Conservation (phyloP, 2,888 invertebrate species). For the Trichopoda pennipes region DNA sequence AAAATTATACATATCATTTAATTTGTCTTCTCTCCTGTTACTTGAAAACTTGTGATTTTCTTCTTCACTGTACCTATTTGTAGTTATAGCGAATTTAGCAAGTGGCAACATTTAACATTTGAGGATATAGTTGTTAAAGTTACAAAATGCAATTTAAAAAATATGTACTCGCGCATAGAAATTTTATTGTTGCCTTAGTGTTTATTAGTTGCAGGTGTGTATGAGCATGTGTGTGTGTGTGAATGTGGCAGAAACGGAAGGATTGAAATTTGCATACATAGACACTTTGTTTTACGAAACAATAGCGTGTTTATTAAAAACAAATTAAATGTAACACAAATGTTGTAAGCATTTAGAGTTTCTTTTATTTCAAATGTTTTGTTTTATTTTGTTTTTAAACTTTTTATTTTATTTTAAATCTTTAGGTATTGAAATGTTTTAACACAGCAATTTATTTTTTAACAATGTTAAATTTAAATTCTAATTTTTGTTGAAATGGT, state of each 20-base stretch:
- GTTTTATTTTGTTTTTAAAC: too few relatives aligned
- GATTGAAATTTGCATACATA: slow-evolving; percentile 22
- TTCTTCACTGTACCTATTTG: not conserved
- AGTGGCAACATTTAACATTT: slow-evolving; percentile 45
- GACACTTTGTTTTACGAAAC: slow-evolving; percentile 37
- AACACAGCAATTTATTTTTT: too few relatives aligned
- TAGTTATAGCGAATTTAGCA: slow-evolving; percentile 9
- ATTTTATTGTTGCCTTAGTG: slow-evolving; percentile 4
- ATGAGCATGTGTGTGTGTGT: not conserved
- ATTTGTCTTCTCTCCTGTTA: not conserved
- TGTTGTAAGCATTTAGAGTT: not conserved
- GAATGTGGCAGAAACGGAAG: slow-evolving; percentile 36
- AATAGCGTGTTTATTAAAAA: slow-evolving; percentile 56
- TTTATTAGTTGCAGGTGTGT: not conserved
- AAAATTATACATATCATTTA: too few relatives aligned
- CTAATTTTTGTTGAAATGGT: too few relatives aligned
- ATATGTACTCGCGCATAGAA: slow-evolving; percentile 16
- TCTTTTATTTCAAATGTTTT: not conserved
- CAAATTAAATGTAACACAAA: slow-evolving; percentile 22
- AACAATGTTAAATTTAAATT: too few relatives aligned
- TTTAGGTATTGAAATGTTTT: too few relatives aligned
- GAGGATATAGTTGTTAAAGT: slow-evolving; percentile 50
- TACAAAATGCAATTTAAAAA: slow-evolving; percentile 57
- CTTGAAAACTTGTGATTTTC: not conserved
- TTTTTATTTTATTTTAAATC: too few relatives aligned